Evolutionary conservation across 2,113 vertebrate genomes (phyloP).

Genomic region (Labeo rohita): DNA sequence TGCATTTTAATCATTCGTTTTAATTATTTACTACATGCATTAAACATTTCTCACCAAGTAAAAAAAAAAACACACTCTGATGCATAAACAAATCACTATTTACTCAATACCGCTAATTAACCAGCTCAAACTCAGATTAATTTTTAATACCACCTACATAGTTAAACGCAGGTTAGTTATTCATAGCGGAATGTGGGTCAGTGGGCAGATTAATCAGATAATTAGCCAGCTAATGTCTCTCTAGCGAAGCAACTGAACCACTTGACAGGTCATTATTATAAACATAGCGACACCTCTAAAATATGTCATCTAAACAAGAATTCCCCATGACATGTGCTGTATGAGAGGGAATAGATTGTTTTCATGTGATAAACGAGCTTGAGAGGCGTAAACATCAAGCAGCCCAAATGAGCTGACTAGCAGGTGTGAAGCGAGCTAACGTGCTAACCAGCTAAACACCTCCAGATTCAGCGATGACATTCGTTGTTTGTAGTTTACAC

Average conservation of each 20-base stretch:
- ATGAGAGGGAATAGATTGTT: not conserved
- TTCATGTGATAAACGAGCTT: not conserved
- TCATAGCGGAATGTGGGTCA: constrained; percentile 15
- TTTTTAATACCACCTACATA: not conserved
- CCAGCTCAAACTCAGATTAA: not conserved
- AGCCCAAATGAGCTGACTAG: constrained; percentile 66
- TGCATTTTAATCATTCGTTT: not conserved
- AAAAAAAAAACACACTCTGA: not conserved
- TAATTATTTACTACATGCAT: not conserved
- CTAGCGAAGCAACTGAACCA: not conserved
- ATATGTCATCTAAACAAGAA: too few relatives aligned
- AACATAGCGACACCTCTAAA: not conserved
- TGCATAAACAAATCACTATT: not conserved
- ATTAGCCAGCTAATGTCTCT: constrained; percentile 64
- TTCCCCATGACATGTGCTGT: not conserved
- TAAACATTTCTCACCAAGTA: not conserved
- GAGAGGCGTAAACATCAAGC: constrained; percentile 42
- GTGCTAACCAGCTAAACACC: constrained; percentile 36
- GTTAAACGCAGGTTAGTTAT: not conserved
- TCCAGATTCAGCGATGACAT: not conserved
- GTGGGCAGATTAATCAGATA: constrained; percentile 51
- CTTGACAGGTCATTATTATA: not conserved
- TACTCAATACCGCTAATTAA: not conserved
- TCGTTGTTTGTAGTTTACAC: constrained; percentile 49
- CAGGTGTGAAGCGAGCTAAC: constrained; percentile 61